Percentiles rank a stretch among this genome's conserved stretches.
phyloP scores from a whole-genome alignment of 2,113 vertebrate genomes.

The Nannobrachium achirus region DNA sequence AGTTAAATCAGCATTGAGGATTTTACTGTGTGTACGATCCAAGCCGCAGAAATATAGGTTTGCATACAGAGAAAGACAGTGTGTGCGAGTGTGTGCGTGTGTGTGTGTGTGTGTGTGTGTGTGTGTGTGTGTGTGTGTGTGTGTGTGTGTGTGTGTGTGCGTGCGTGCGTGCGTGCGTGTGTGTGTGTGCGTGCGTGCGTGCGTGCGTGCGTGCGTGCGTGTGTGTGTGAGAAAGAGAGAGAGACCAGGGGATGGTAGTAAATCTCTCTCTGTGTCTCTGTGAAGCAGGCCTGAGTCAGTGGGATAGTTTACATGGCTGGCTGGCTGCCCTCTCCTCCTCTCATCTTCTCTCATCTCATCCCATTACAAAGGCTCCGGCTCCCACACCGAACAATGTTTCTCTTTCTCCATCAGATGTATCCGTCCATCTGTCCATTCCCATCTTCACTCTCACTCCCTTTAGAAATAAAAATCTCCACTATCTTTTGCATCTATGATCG shows the following conservation, averaged over 20 bases:
- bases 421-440: conserved; percentile 31
- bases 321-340: conserved; percentile 17
- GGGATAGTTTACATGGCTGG: conserved; percentile 65
- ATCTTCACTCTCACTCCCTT: neutral
- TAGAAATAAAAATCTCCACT: neutral
- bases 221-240: neutral
- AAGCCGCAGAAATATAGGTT: conserved; percentile 26
- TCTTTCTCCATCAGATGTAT: conserved; percentile 65
- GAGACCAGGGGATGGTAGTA: conserved; percentile 52
- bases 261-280: conserved; percentile 51
- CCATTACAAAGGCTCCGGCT: conserved; percentile 53
- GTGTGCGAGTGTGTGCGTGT: too few species aligned
- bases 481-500: neutral
- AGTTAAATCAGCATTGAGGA: too few species aligned
- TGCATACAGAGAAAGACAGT: conserved; percentile 1
- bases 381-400: conserved; percentile 38
- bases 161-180: too few species aligned
- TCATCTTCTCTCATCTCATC: conserved; percentile 61
- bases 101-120: too few species aligned
- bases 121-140: too few species aligned
- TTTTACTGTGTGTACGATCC: neutral
- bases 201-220: too few species aligned
- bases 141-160: too few species aligned
- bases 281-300: conserved; percentile 56
- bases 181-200: too few species aligned